Percentiles rank a stretch among this genome's conserved stretches.
Conservation (phyloP, 2,888 invertebrate species). For the Drosophila hamatofila region DNA sequence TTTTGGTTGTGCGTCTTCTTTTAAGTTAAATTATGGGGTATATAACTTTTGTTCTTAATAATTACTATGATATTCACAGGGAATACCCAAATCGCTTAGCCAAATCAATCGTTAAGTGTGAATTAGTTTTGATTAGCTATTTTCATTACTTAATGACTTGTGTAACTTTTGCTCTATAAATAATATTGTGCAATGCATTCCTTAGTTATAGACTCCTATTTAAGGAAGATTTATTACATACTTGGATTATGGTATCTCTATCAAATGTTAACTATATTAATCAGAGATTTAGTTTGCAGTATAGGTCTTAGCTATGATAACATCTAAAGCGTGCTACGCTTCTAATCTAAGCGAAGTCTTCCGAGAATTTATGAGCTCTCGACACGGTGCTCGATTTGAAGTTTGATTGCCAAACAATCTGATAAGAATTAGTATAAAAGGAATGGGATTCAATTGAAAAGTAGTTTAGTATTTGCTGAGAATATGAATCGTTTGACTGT, state of each 20-base stretch:
- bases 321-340: neutral
- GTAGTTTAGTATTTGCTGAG: constrained; percentile 42
- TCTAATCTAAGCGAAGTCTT: constrained; percentile 43
- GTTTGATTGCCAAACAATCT: neutral
- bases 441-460: neutral
- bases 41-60: no score
- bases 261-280: neutral
- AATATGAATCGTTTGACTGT: constrained; percentile 60
- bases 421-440: constrained; percentile 61
- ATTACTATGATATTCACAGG: neutral
- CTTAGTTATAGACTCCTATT: neutral
- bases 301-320: neutral
- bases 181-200: neutral
- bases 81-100: neutral
- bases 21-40: no score
- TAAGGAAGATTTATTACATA: neutral
- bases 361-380: constrained; percentile 29
- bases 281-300: neutral
- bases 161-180: neutral
- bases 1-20: no score
- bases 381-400: constrained; percentile 40
- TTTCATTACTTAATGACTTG: neutral
- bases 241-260: neutral
- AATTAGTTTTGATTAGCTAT: neutral
- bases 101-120: neutral